Evolutionary conservation across 2,797 vertebrate species (phyloP).

Genomic region (Cuniculus paca): DNA sequence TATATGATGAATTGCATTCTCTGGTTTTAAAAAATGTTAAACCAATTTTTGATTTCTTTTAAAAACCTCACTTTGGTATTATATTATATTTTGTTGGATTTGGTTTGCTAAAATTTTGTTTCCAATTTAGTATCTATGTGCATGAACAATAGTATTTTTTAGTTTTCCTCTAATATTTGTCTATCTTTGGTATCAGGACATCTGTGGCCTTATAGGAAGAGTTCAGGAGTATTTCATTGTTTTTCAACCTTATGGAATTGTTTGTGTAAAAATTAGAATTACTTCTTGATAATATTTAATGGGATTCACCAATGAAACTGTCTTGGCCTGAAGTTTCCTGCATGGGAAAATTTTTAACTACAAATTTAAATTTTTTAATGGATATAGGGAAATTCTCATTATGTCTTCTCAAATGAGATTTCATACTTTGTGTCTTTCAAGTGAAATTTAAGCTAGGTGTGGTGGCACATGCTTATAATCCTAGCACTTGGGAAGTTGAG

Average conservation of each 20-base stretch:
- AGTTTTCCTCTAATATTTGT: neutral
- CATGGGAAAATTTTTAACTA: neutral
- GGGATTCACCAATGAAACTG: neutral
- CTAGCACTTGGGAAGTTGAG: neutral
- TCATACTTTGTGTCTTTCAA: slow-evolving; percentile 27
- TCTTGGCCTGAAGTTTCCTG: neutral
- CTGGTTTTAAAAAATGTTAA: neutral
- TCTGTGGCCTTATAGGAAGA: neutral
- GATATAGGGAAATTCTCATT: neutral
- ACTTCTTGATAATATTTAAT: slow-evolving; percentile 34
- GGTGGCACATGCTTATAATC: neutral
- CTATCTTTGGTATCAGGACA: neutral
- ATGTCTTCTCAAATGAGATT: slow-evolving; percentile 26
- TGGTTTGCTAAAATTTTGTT: slow-evolving; percentile 20
- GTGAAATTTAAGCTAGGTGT: neutral
- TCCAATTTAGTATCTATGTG: slow-evolving; percentile 6
- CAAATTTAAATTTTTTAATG: slow-evolving; percentile 35
- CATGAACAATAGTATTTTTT: neutral
- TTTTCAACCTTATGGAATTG: slow-evolving; percentile 24
- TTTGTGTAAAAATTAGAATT: neutral
- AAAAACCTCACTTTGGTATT: neutral
- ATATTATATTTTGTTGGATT: neutral
- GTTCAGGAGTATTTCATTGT: neutral
- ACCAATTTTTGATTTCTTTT: slow-evolving; percentile 33
- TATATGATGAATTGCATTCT: neutral